These are phyloP conservation scores for Melieria omissa DNA, from an alignment of 2,888 invertebrate species.

Conservation along the genomic window DNA sequence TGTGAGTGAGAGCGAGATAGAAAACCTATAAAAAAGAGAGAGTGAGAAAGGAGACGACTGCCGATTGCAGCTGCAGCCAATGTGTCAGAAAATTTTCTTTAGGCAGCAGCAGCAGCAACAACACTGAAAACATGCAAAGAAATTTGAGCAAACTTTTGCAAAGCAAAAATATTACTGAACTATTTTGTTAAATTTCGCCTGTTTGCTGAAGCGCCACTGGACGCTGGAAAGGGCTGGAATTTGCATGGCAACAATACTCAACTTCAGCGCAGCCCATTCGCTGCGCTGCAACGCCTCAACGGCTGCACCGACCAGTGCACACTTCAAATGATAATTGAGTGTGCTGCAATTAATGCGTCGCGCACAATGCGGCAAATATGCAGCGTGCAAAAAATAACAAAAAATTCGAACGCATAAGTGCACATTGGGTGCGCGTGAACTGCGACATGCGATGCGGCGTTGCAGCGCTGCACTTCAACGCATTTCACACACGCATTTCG, in stretches of 20 bases:
- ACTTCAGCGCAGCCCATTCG: too few relatives aligned
- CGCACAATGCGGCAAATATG: slow-evolving; percentile 1
- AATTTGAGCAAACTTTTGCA: neutral
- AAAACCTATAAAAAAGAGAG: neutral
- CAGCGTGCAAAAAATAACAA: neutral
- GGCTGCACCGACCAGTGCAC: neutral
- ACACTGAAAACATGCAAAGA: too few relatives aligned
- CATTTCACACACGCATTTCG: too few relatives aligned
- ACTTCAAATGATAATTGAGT: slow-evolving; percentile 31
- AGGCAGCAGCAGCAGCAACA: too few relatives aligned
- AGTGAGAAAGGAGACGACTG: neutral
- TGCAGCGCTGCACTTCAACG: too few relatives aligned
- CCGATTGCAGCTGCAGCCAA: too few relatives aligned
- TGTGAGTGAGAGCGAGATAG: neutral
- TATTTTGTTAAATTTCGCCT: too few relatives aligned
- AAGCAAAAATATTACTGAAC: slow-evolving; percentile 5
- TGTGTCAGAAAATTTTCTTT: too few relatives aligned
- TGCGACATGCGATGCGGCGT: too few relatives aligned
- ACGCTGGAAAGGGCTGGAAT: neutral
- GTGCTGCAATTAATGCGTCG: slow-evolving; percentile 30
- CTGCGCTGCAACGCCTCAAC: neutral
- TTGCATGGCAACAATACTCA: too few relatives aligned
- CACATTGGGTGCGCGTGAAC: too few relatives aligned
- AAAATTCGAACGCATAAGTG: neutral
- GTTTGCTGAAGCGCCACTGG: neutral